Conservation (phyloP, 2,113 vertebrate species). For the Choloepus hoffmanni region DNA sequence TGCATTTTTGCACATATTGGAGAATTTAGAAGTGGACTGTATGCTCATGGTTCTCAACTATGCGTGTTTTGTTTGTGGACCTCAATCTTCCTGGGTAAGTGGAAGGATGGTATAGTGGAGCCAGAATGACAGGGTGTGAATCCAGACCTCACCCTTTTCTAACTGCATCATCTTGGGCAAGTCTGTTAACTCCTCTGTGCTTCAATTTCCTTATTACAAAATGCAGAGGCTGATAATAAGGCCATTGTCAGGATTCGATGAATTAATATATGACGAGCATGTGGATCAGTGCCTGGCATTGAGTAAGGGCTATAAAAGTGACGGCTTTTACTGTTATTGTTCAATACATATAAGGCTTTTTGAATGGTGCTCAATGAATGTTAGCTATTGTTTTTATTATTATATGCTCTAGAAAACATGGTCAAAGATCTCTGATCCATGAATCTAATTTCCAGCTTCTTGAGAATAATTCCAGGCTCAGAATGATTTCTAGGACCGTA, state of each 20-base stretch:
- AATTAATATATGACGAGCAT: background rate
- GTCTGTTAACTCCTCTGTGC: background rate
- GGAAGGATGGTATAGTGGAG: background rate
- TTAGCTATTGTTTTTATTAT: background rate
- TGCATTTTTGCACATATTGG: background rate
- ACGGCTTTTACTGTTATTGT: background rate
- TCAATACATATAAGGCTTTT: background rate
- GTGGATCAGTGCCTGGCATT: background rate
- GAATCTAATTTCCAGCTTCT: conserved; percentile 38
- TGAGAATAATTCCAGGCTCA: background rate
- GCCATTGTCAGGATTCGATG: background rate
- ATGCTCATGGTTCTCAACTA: background rate
- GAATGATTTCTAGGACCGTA: background rate
- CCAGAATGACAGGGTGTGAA: background rate
- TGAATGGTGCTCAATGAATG: background rate
- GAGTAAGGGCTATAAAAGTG: background rate
- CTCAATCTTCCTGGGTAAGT: background rate
- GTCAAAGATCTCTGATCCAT: background rate
- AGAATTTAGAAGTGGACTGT: background rate
- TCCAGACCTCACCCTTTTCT: background rate
- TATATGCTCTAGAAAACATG: background rate
- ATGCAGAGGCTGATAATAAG: background rate
- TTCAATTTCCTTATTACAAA: conserved; percentile 48
- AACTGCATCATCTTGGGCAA: background rate
- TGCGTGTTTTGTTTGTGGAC: background rate